Base-by-base conservation (phyloP, 2,888 invertebrate species). In the Zhuqinia jingwanae region DNA sequence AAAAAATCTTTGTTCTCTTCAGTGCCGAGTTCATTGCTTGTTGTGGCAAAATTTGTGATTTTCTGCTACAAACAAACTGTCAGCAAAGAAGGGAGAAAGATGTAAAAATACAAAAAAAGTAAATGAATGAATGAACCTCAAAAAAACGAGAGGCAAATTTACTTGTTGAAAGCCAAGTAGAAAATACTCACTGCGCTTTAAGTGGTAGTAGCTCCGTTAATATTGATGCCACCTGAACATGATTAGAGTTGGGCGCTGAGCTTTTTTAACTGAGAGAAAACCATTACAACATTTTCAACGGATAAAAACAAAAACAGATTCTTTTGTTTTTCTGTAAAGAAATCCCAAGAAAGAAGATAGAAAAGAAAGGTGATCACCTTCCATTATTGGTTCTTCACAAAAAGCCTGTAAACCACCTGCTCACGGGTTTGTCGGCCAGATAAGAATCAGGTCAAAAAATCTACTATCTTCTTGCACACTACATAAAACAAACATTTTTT, bases 371-470 rank as follows among this genome's bases (percentile, higher is more conserved):
- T 45, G 20, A 6, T 68, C 65, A 68, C 65, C 36, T 63, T 36
- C 6, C 36, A 17, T 36, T 36, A 36, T 36, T 6, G 8, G 5
- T 36, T 36, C 36, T 6, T 36, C 36, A 6, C 11, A 20, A 42
- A 42, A 17, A 70, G 70, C 22, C 47, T 68, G 68, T 45, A 47
- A 68, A 70, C 36, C 22, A 50, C 65, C 45, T 17, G 11, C 13
- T 1, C 83, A 76, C 76, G 56, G 83, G 83, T 84, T 84, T 73
- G 63, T 53, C 73, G 81, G 73, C 68, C 75, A 75, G 87, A 87
- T 87, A 87, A 87, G 87, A 87, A 87, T 87, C 87, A 87, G 87
- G 87, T 87, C 87, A 87, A 25, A n/a, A n/a, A n/a, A n/a, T n/a
- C n/a, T n/a, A n/a, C n/a, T n/a, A n/a, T n/a, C n/a, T n/a, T 53